Conservation (phyloP, 2,113 vertebrate genomes). For the Spea multiplicata region DNA sequence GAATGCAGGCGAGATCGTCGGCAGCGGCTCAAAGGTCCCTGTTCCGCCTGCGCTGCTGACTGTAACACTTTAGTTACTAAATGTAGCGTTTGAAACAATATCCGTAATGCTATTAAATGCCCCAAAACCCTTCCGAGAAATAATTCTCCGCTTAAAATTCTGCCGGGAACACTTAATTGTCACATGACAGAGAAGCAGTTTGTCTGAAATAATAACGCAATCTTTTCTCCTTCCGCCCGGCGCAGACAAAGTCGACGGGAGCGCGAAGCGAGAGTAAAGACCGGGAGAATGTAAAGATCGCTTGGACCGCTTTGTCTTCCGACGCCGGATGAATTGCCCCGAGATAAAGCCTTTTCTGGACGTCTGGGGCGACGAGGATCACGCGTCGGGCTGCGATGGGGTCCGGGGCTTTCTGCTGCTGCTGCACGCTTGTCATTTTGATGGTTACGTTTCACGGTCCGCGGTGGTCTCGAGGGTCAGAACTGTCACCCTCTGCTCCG, state of each 20-base stretch:
- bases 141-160: too few species aligned
- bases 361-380: constrained; percentile 70
- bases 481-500: too few species aligned
- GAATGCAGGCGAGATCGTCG: too few species aligned
- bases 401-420: not conserved
- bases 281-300: not conserved
- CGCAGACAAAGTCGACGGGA: constrained; percentile 65
- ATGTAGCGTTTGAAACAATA: too few species aligned
- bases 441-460: too few species aligned
- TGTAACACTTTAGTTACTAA: too few species aligned
- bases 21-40: too few species aligned
- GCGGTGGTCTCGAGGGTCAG: too few species aligned
- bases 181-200: not conserved
- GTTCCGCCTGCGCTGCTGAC: not conserved
- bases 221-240: rapidly evolving
- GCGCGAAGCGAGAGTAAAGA: constrained; percentile 62
- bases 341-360: constrained; percentile 68
- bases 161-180: too few species aligned
- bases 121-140: too few species aligned
- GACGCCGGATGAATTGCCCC: constrained; percentile 72
- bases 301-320: constrained; percentile 39
- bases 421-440: not conserved
- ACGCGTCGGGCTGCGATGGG: constrained; percentile 54
- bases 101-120: too few species aligned
- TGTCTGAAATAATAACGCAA: not conserved